These are phyloP conservation scores for Tetrax tetrax DNA, from an alignment of 2,113 vertebrate species.

Conservation along the genomic window DNA sequence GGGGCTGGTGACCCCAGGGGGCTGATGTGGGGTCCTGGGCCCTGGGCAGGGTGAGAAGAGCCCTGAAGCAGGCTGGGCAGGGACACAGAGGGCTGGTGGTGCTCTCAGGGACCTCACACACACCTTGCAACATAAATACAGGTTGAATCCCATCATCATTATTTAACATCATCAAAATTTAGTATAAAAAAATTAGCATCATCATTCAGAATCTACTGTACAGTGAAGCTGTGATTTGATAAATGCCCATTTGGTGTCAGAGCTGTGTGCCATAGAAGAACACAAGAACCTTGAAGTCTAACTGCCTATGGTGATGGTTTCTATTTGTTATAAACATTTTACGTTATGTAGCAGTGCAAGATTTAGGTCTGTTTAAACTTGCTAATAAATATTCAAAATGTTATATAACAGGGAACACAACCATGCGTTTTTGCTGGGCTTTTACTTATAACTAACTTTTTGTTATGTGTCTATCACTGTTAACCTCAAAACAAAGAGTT, in stretches of 20 bases:
- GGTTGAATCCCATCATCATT: not conserved
- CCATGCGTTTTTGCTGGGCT: not conserved
- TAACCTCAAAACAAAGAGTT: not conserved
- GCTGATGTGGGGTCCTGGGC: not conserved
- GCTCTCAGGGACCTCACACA: not conserved
- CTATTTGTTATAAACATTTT: not conserved
- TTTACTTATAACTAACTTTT: not conserved
- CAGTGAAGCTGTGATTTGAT: not conserved
- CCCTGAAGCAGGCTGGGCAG: fast-evolving
- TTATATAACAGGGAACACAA: not conserved
- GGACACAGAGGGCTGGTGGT: not conserved
- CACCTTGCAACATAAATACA: not conserved
- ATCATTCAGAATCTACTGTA: not conserved
- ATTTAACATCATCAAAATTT: not conserved
- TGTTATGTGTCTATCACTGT: not conserved
- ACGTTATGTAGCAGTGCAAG: not conserved
- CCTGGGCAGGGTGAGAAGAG: not conserved
- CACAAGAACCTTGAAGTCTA: not conserved
- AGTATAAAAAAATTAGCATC: not conserved
- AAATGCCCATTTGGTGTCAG: not conserved
- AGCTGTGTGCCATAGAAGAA: not conserved
- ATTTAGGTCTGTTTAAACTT: not conserved
- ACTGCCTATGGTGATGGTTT: not conserved
- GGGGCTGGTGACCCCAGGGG: fast-evolving
- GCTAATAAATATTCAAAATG: not conserved